These are phyloP conservation scores for Oophaga sylvatica DNA, from an alignment of 2,797 vertebrate genomes.

Conservation along the genomic window DNA sequence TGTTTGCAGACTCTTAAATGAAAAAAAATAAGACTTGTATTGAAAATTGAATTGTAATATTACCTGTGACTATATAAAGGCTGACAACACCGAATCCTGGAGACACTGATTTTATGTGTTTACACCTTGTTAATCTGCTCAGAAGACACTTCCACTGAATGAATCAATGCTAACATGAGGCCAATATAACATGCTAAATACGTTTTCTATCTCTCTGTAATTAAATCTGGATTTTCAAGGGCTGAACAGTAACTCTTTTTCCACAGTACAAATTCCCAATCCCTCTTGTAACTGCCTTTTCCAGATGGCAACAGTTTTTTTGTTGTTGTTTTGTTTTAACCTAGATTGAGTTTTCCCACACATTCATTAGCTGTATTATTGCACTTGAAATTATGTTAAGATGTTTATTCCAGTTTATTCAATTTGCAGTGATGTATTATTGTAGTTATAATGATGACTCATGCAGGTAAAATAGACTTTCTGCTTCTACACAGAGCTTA, in stretches of 20 bases:
- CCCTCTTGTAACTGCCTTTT: conserved; percentile 25
- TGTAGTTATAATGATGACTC: no score
- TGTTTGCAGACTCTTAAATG: no score
- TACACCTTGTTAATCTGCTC: neutral
- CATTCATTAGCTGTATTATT: conserved; percentile 17
- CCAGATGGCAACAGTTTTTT: conserved; percentile 9
- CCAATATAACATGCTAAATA: neutral
- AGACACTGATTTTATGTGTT: neutral
- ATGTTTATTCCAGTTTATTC: neutral
- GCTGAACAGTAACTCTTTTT: conserved; percentile 21
- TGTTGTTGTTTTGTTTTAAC: no score
- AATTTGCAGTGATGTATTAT: neutral
- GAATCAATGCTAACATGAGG: neutral
- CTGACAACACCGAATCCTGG: neutral
- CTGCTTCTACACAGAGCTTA: no score
- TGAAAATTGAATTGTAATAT: no score
- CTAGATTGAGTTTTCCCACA: neutral
- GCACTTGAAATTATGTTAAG: conserved; percentile 7
- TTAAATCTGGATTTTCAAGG: conserved; percentile 13
- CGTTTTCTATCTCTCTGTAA: conserved; percentile 14
- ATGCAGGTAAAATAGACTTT: no score
- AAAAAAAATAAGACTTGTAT: no score
- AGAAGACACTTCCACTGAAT: neutral
- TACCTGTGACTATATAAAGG: neutral
- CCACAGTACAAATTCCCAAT: conserved; percentile 5